Percentiles rank a stretch among this genome's conserved stretches.
These are phyloP conservation scores for Cheilosia impressa DNA, from an alignment of 2,888 invertebrate genomes.

Conservation along the genomic window DNA sequence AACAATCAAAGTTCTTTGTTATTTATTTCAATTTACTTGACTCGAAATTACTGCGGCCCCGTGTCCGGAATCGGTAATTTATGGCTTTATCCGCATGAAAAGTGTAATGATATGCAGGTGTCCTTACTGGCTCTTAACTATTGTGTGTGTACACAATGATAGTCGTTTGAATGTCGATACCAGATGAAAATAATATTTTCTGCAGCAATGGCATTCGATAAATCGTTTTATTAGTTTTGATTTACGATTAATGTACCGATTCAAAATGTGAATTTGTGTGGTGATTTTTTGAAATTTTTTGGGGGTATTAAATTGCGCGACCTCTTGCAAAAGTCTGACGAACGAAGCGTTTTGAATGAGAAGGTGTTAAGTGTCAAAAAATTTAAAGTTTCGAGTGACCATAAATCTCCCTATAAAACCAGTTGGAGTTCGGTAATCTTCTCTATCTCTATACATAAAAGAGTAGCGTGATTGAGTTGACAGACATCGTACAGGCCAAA, in stretches of 20 bases:
- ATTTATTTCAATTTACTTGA: constrained; percentile 22
- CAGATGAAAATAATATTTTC: constrained; percentile 21
- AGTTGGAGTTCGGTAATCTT: too few relatives aligned
- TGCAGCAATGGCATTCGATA: not conserved
- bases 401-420: too few relatives aligned
- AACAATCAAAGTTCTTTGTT: constrained; percentile 2
- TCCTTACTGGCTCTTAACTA: not conserved
- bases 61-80: constrained; percentile 2
- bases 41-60: too few relatives aligned
- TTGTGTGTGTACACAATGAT: constrained; percentile 2
- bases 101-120: constrained; percentile 30
- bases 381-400: too few relatives aligned
- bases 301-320: not conserved
- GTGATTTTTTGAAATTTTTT: constrained; percentile 14
- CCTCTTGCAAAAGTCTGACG: too few relatives aligned
- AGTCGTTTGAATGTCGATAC: constrained; percentile 29
- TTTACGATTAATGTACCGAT: constrained; percentile 33
- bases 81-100: not conserved
- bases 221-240: constrained; percentile 35
- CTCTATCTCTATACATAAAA: too few relatives aligned
- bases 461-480: too few relatives aligned
- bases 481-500: too few relatives aligned
- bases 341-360: too few relatives aligned
- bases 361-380: too few relatives aligned
- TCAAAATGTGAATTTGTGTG: constrained; percentile 6